Evolutionary conservation across 2,797 vertebrate species (phyloP), one percentile per base, ranked within the genome.

Genomic region (Paramormyrops hopkinsi): DNA sequence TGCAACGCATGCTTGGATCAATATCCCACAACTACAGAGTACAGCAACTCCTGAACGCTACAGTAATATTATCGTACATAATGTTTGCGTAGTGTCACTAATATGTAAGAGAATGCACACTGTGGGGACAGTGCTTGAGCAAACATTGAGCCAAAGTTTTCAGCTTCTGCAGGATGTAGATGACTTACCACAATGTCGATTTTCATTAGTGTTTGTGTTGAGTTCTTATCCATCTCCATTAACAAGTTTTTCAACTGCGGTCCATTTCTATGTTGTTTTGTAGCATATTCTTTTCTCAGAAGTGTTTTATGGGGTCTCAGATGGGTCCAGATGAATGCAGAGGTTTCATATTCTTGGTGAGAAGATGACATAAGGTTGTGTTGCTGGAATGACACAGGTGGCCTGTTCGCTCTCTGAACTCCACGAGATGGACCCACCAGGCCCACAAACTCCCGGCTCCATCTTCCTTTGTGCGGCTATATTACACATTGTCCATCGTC

Each of bases 401-500:
- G 33, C 33, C 5, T 41, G 73, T 76, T 76, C 33, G 17, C 37
- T 76, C 37, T 44, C 37, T 76, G 73, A 76, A 76, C 73, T 65
- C 59, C 9, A 25, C 0, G 12, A 86, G 84, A 86, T 29, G 46
- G 84, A 51, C 84, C 25, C 82, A 50, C 25, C 50, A 86, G 25
- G 46, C 84, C 11, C 25, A 86, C 50, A 86, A 51, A 86, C 19
- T 33, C 44, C 44, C n/a, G 3, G 19, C 44, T 46, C 22, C 33
- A 79, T 79, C 83, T 83, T 89, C 44, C 59, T 37, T 33, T 88
- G 73, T 89, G 54, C 88, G 22, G 37, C 76, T 82, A 82, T 82
- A 46, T 82, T 7, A 83, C 79, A 84, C n/a, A 50, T 48, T 50
- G 46, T 46, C 41, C 9, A 25, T 84, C 46, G 19, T 84, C n/a